Base-by-base conservation (phyloP, 2,113 vertebrate genomes). In the Mola mola region DNA sequence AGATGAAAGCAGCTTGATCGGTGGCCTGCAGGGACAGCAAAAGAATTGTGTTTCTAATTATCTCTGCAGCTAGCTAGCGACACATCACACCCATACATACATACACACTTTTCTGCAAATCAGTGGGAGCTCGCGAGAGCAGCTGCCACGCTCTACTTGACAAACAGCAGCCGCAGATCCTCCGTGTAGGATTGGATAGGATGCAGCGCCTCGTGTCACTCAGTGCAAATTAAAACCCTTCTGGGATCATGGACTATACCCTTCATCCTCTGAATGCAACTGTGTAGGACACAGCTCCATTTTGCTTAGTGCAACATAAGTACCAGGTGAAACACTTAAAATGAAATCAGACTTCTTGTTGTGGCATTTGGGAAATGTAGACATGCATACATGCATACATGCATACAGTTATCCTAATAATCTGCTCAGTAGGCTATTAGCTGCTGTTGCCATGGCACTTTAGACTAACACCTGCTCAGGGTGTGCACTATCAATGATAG, bases 21-120 rank as follows among this genome's bases (percentile, higher is more conserved):
- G 85, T 76, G 78, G 84, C 87, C 88, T 87, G 82, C 79, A 83
- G 88, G 85, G 87, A 88, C 85, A 49, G 81, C 68, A 63, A 82
- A 87, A 84, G 78, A 89, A 85, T 86, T 89, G 87, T 88, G 83
- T 88, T n/a, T 88, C 85, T 88, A 88, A 90, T 90, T 90, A 90
- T 90, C 87, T 86, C 78, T 85, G 79, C 75, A 79, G 86, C 65
- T 71, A 84, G 84, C 79, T 67, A 53, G 86, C 70, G 13, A 81
- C 83, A 78, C 73, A 68, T 75, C 68, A 64, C 79, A 56, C 66
- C 29, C 65, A 0, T 41, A 0, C 55, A 12, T 7, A 41, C 44
- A 19, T 0, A 25, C 58, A 53, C 43, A 43, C 52, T 72, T 75
- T 51, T 51, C 8, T 3, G 34, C 62, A 55, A 88, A 83, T 87